phyloP scores from a whole-genome alignment of 2,888 invertebrate species.

The Cremastinae sp. region DNA sequence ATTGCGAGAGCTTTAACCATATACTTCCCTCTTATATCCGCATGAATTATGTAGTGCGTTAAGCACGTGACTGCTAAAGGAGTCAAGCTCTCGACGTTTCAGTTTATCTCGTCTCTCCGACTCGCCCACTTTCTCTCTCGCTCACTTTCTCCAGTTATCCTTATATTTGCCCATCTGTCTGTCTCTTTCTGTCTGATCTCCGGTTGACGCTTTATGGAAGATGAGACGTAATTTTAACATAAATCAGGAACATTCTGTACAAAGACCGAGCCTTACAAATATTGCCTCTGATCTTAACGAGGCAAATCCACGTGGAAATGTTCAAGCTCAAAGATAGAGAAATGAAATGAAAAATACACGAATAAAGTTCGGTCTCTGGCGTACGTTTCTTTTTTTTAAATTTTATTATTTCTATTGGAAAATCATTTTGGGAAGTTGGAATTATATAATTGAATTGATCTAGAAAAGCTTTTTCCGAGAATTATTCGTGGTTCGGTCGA shows the following conservation, averaged over 20 bases:
- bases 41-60: slow-evolving; percentile 55
- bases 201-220: slow-evolving; percentile 17
- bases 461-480: no score
- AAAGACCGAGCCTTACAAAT: slow-evolving; percentile 24
- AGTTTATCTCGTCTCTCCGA: slow-evolving; percentile 46
- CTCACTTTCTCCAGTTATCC: slow-evolving; percentile 14
- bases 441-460: no score
- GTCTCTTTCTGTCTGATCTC: slow-evolving; percentile 5
- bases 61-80: slow-evolving; percentile 56
- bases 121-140: slow-evolving; percentile 8
- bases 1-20: slow-evolving; percentile 18
- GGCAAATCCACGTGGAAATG: slow-evolving; percentile 24
- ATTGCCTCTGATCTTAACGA: slow-evolving; percentile 45
- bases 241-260: slow-evolving; percentile 30
- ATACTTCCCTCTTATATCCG: slow-evolving; percentile 41
- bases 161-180: not conserved
- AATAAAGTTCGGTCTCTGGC: no score
- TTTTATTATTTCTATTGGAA: no score
- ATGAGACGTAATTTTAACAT: slow-evolving; percentile 55
- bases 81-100: slow-evolving; percentile 45
- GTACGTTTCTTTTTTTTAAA: no score
- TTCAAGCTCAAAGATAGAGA: not conserved
- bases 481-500: no score
- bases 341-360: no score
- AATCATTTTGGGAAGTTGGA: no score